Evolutionary conservation across 1,140 invertebrate species (phyloP).

Genomic region (Campoletis sonorensis): DNA sequence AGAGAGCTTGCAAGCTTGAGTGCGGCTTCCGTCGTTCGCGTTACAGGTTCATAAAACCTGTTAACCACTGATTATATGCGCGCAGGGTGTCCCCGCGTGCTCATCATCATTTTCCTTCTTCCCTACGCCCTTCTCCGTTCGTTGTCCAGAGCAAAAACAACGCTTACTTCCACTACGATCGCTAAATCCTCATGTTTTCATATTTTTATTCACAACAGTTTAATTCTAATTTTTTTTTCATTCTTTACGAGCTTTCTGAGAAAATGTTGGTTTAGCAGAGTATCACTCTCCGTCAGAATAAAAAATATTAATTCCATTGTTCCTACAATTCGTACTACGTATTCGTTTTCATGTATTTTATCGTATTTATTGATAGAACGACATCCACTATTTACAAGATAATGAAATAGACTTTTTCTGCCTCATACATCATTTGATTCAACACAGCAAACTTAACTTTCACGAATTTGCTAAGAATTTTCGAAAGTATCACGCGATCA

Average conservation of each 20-base stretch:
- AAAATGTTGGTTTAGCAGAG: too few species aligned
- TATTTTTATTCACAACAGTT: background rate
- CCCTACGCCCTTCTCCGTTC: constrained; percentile 7
- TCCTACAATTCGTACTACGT: too few species aligned
- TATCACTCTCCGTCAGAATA: too few species aligned
- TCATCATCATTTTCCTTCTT: constrained; percentile 41
- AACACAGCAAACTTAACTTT: background rate
- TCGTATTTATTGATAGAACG: too few species aligned
- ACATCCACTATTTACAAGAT: too few species aligned
- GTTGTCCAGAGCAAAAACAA: constrained; percentile 10
- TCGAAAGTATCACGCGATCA: background rate
- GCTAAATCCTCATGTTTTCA: background rate
- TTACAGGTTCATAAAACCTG: constrained; percentile 75
- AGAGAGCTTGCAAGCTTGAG: constrained; percentile 60
- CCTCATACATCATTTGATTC: too few species aligned
- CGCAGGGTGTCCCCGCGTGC: constrained; percentile 54
- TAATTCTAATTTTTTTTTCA: too few species aligned
- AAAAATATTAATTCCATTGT: too few species aligned
- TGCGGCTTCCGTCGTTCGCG: constrained; percentile 73
- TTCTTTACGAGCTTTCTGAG: too few species aligned
- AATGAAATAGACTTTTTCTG: too few species aligned
- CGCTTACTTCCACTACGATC: background rate
- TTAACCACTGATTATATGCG: constrained; percentile 69
- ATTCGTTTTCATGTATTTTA: too few species aligned
- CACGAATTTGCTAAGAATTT: constrained; percentile 9